Percentiles rank a stretch among this genome's conserved stretches.
Evolutionary conservation across 1,140 invertebrate genomes (phyloP).

Genomic region (Drosophila truncata): DNA sequence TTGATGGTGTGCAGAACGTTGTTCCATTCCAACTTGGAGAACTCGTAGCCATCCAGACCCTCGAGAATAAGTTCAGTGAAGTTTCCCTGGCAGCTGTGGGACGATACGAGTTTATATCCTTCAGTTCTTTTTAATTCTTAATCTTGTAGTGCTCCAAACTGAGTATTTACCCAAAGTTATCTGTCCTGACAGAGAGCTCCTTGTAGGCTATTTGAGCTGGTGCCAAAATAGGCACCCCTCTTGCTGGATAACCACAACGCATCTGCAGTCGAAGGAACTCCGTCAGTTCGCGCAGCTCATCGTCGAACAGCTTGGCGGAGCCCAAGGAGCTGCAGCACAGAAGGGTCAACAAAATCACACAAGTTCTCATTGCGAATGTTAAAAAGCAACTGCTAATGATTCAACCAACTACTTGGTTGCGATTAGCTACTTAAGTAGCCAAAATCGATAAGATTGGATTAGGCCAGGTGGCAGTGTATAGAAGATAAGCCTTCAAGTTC

Average conservation of each 20-base stretch:
- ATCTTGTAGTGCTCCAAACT: background rate
- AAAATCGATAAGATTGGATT: constrained; percentile 47
- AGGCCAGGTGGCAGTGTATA: constrained; percentile 23
- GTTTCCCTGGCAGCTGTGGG: constrained; percentile 61
- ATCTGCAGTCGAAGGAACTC: constrained; percentile 78
- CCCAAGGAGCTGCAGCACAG: constrained; percentile 50
- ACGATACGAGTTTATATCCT: background rate
- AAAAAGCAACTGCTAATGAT: constrained; percentile 27
- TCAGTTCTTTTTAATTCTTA: background rate
- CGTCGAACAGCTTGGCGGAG: constrained; percentile 65
- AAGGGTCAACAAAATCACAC: constrained; percentile 35
- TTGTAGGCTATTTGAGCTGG: constrained; percentile 57
- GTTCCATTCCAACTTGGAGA: constrained; percentile 60
- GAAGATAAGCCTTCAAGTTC: constrained; percentile 15
- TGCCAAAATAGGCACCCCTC: constrained; percentile 69
- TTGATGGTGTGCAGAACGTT: constrained; percentile 68
- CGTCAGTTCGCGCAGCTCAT: constrained; percentile 72
- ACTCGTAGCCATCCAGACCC: constrained; percentile 74
- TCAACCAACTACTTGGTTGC: constrained; percentile 5
- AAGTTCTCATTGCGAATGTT: constrained; percentile 48
- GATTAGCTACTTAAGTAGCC: constrained; percentile 41
- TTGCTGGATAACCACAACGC: constrained; percentile 71
- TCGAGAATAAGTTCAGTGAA: constrained; percentile 60
- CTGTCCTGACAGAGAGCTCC: constrained; percentile 20
- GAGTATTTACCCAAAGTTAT: constrained; percentile 47